These are phyloP conservation scores for Bombus fervidus DNA, from an alignment of 1,140 invertebrate species.

Conservation along the genomic window DNA sequence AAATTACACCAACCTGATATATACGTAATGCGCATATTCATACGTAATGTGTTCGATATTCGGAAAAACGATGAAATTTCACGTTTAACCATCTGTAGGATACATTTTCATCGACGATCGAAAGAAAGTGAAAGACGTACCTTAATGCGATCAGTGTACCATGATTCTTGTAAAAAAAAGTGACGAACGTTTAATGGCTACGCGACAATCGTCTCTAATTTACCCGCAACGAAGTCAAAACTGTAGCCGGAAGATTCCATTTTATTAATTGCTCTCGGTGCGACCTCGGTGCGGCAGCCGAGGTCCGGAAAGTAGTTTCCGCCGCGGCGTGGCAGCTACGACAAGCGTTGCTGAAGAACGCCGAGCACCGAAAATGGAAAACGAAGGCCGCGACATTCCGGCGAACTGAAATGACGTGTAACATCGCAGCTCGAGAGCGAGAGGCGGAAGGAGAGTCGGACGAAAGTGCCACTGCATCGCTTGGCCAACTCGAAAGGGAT, in stretches of 20 bases:
- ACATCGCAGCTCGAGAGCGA: slow-evolving; percentile 10
- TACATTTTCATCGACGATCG: not conserved
- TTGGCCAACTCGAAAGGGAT: slow-evolving; percentile 17
- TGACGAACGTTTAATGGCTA: not conserved
- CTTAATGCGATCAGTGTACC: not conserved
- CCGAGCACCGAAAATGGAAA: slow-evolving; percentile 25
- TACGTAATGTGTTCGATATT: too few relatives aligned
- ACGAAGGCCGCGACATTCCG: slow-evolving; percentile 18
- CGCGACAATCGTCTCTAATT: slow-evolving; percentile 5
- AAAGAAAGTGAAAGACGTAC: not conserved
- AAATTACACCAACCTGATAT: too few relatives aligned
- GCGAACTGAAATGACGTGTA: slow-evolving; percentile 34
- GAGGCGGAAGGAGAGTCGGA: not conserved
- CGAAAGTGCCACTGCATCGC: not conserved
- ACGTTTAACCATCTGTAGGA: too few relatives aligned
- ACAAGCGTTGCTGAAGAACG: not conserved
- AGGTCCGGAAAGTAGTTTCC: slow-evolving; percentile 23
- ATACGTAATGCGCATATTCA: too few relatives aligned
- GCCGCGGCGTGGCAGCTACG: not conserved
- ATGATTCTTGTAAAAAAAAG: too few relatives aligned
- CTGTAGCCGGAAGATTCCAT: slow-evolving; percentile 12
- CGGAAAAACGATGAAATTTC: too few relatives aligned
- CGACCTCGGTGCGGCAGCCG: not conserved
- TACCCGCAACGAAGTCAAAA: not conserved
- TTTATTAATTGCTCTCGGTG: slow-evolving; percentile 22